phyloP scores from a whole-genome alignment of 2,113 vertebrate genomes.

The Indicator indicator region DNA sequence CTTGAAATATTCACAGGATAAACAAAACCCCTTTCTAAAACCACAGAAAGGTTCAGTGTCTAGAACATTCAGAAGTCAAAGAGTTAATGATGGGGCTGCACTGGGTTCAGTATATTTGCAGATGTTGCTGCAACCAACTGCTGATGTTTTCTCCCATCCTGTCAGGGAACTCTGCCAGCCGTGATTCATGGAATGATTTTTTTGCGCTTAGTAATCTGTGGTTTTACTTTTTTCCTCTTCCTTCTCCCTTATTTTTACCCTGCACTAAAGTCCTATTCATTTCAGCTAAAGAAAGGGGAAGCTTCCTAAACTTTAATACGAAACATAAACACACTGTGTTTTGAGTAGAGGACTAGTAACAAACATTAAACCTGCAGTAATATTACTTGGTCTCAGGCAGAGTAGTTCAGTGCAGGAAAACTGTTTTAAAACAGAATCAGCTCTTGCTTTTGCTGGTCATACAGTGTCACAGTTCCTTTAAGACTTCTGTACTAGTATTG shows the following conservation, averaged over 20 bases:
- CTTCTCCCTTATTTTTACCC: constrained; percentile 60
- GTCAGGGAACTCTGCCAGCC: constrained; percentile 75
- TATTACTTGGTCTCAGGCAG: constrained; percentile 16
- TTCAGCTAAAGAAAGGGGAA: constrained; percentile 57
- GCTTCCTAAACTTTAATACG: constrained; percentile 58
- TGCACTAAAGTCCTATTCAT: constrained; percentile 69
- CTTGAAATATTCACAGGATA: neutral
- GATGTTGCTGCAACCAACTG: constrained; percentile 74
- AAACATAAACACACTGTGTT: constrained; percentile 48
- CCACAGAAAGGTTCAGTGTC: neutral
- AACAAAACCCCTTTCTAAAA: constrained; percentile 5
- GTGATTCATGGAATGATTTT: constrained; percentile 85
- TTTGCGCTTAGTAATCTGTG: constrained; percentile 82
- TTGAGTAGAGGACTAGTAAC: constrained; percentile 31
- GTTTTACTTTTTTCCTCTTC: constrained; percentile 72
- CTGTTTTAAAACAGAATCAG: neutral
- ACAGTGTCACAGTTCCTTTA: neutral
- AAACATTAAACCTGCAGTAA: neutral
- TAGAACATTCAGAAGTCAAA: constrained; percentile 26
- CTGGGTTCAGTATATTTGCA: constrained; percentile 71
- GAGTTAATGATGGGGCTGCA: constrained; percentile 68
- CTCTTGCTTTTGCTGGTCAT: constrained; percentile 36
- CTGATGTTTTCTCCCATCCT: constrained; percentile 68
- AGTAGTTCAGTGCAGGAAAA: constrained; percentile 2
- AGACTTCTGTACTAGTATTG: constrained; percentile 17